These are phyloP conservation scores for Xestobium rufovillosum DNA, from an alignment of 2,888 invertebrate species.

Conservation along the genomic window DNA sequence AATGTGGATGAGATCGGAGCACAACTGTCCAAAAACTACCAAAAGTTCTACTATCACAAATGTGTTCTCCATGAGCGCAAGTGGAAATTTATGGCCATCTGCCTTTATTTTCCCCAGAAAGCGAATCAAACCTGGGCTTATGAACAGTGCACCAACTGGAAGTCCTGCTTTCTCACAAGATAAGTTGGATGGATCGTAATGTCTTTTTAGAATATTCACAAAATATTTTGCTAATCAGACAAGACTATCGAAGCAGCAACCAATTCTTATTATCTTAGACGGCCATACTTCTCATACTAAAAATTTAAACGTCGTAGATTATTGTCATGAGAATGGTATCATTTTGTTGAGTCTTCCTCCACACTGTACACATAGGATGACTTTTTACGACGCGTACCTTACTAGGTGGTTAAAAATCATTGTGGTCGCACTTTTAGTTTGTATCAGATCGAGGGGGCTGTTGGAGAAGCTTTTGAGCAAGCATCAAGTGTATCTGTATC, in stretches of 20 bases:
- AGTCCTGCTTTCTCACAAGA: neutral
- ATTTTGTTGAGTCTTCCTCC: neutral
- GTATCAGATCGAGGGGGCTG: constrained; percentile 11
- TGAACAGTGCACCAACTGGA: neutral
- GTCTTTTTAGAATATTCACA: constrained; percentile 8
- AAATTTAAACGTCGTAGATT: constrained; percentile 2
- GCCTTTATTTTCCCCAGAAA: constrained; percentile 3
- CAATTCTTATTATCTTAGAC: constrained; percentile 5
- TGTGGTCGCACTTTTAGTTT: constrained; percentile 8
- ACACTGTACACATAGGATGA: constrained; percentile 3
- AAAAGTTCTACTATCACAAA: constrained; percentile 12
- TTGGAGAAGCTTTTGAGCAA: constrained; percentile 8
- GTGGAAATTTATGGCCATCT: neutral
- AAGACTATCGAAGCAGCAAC: constrained; percentile 9
- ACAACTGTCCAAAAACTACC: too few species aligned
- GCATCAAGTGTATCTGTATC: constrained; percentile 9
- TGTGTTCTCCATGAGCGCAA: constrained; percentile 12
- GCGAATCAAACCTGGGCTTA: constrained; percentile 4
- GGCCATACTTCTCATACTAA: neutral
- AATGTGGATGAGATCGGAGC: too few species aligned
- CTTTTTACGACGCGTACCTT: neutral
- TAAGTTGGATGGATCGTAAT: constrained; percentile 5
- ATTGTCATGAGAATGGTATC: neutral
- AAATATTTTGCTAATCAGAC: constrained; percentile 12
- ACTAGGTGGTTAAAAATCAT: constrained; percentile 3